These are phyloP conservation scores for Danio tinwini DNA, from an alignment of 2,797 vertebrate genomes.

Conservation along the genomic window DNA sequence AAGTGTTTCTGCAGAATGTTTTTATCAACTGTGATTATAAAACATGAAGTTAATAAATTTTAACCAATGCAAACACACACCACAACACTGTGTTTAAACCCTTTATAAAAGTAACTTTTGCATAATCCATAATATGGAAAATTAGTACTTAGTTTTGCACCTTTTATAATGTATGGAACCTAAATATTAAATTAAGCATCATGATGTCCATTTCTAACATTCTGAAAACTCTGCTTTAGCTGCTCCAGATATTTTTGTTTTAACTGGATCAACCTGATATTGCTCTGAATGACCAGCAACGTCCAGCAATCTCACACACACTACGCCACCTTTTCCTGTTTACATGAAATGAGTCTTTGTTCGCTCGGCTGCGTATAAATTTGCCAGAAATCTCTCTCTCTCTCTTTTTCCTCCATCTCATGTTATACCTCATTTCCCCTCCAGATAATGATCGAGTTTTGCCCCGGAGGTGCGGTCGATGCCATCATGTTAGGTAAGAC, in stretches of 20 bases:
- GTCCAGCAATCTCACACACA: background rate
- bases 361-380: background rate
- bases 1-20: no score
- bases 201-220: background rate
- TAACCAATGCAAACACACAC: no score
- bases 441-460: slow-evolving; percentile 99
- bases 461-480: slow-evolving; percentile 93
- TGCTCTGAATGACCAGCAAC: background rate
- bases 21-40: no score
- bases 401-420: background rate
- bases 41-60: no score
- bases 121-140: no score
- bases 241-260: background rate
- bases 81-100: no score
- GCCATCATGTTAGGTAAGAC: slow-evolving; percentile 93
- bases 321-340: slow-evolving; percentile 5
- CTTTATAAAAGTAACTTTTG: no score
- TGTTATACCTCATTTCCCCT: slow-evolving; percentile 17
- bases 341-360: background rate
- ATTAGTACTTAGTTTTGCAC: no score
- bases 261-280: background rate
- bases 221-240: background rate
- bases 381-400: background rate
- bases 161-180: no score
- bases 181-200: no score